Evolutionary conservation across 2,113 vertebrate genomes (phyloP), one percentile per base, ranked within the genome.

Genomic region (Hiodon alosoides): DNA sequence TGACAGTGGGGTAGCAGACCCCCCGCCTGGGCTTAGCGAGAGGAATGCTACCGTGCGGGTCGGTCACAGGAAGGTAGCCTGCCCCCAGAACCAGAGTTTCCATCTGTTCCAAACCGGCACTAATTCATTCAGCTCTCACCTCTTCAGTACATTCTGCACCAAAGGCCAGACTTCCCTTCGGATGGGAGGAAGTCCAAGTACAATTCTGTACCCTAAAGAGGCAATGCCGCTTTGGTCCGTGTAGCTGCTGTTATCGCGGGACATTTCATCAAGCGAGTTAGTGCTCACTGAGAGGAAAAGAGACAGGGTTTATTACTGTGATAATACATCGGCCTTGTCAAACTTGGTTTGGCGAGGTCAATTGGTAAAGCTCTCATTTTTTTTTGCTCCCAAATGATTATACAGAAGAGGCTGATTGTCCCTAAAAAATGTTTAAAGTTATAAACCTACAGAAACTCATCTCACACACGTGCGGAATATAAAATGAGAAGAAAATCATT

Each of bases 101-200:
- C 67, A 70, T 70, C 74, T 69, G 74, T 47, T 76, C 67, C 17
- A n/a, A 69, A 60, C 50, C 47, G 48, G 48, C 9, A 48, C 57
- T 10, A 67, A 58, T 64, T 54, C 13, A 9, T 59, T 48, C 62
- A 75, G 55, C 4, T 10, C 16, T 68, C 55, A 16, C n/a, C 14
- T 55, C 55, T 59, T 76, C 57, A 76, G 74, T 48, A 46, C 59
- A 58, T 54, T 16, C 55, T 61, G n/a, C 74, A 31, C 7, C 58
- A 62, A 71, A 59, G 70, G 55, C 31, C 57, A 59, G 51, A 50
- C 70, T 58, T 17, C 46, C 10, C 54, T 71, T 57, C 2, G 14
- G 57, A 31, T 59, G 50, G 31, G 14, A 48, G 3, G 4, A 3
- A 14, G 6, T 71, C 17, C 55, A 71, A 57, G 46, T 69, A 54